Evolutionary conservation across 2,888 invertebrate species (phyloP).

Genomic region (Coecobrya sp.): DNA sequence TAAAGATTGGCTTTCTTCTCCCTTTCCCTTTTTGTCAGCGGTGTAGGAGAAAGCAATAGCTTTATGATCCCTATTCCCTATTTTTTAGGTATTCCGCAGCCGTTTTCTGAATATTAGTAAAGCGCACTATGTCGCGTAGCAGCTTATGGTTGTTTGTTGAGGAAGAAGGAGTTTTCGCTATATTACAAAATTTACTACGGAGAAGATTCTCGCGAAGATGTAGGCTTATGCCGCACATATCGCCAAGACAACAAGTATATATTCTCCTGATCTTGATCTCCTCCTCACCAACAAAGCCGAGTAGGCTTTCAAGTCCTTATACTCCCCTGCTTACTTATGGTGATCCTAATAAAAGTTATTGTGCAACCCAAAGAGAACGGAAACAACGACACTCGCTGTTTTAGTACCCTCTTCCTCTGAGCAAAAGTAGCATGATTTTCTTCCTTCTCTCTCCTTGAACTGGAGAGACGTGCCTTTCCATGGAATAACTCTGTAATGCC

Average conservation of each 20-base stretch:
- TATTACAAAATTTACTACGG: conserved; percentile 3
- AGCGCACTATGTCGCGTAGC: neutral
- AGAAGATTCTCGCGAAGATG: neutral
- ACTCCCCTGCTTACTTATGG: conserved; percentile 8
- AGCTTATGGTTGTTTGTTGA: neutral
- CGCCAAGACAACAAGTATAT: conserved; percentile 19
- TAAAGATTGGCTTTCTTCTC: conserved; percentile 6
- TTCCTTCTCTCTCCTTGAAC: neutral
- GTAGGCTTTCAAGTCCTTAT: neutral
- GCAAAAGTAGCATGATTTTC: neutral
- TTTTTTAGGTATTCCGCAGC: neutral
- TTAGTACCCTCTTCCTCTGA: neutral
- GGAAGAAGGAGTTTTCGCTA: neutral
- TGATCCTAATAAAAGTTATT: conserved; percentile 45
- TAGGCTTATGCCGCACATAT: conserved; percentile 3
- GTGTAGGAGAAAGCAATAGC: neutral
- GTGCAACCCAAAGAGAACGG: neutral
- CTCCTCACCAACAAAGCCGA: neutral
- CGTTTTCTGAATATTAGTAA: neutral
- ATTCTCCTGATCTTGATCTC: conserved; percentile 11
- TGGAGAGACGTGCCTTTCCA: neutral
- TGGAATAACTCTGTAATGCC: neutral
- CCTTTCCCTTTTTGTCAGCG: neutral
- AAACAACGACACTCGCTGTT: conserved; percentile 23
- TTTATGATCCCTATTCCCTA: neutral